Percentiles rank a stretch among this genome's conserved stretches.
Evolutionary conservation across 2,797 vertebrate genomes (phyloP).

Genomic region (Halcyon smyrnensis): DNA sequence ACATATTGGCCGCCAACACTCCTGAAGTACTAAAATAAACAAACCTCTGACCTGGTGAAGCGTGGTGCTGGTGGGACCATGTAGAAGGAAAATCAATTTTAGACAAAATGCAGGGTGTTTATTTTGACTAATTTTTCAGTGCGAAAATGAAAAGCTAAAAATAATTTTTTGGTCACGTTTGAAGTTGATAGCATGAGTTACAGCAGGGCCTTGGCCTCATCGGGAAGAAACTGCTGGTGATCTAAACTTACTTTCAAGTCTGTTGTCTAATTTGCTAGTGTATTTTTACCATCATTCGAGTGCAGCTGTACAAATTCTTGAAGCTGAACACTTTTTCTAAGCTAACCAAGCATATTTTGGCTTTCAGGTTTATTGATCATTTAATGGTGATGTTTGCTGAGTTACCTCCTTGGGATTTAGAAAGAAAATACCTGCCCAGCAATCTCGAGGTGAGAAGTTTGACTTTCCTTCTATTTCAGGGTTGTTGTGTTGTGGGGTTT

Average conservation of each 20-base stretch:
- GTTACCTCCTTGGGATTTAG: conserved; percentile 90
- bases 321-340: neutral
- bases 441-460: conserved; percentile 87
- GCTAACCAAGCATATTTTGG: conserved; percentile 12
- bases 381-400: conserved; percentile 92
- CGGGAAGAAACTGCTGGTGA: neutral
- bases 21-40: neutral
- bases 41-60: neutral
- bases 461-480: neutral
- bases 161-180: neutral
- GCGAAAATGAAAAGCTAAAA: neutral
- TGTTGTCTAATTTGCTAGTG: neutral
- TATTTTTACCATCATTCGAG: neutral
- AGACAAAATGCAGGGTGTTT: neutral
- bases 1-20: neutral
- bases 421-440: conserved; percentile 87
- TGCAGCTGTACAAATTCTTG: neutral
- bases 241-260: neutral
- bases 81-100: neutral
- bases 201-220: neutral
- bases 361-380: conserved; percentile 90
- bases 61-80: neutral
- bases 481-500: neutral
- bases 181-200: neutral
- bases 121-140: neutral